Evolutionary conservation across 2,888 invertebrate species (phyloP).

Genomic region (Hedya salicella): DNA sequence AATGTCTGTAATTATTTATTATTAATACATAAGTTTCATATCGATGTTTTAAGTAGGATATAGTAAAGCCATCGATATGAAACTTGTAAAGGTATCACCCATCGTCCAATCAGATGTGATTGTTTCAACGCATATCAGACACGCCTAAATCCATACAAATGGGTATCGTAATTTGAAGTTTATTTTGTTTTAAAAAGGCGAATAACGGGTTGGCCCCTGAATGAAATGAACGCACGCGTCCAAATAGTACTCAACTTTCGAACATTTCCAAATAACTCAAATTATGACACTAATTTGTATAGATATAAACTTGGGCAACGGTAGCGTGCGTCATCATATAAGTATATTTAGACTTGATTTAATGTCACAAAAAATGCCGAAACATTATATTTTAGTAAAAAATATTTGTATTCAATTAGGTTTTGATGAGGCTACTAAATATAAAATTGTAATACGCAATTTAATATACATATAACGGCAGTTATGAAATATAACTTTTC

Average conservation of each 20-base stretch:
- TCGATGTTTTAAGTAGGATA: too few species aligned
- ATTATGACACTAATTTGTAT: neutral
- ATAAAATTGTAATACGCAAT: too few species aligned
- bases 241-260: too few species aligned
- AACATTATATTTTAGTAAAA: too few species aligned
- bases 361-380: neutral
- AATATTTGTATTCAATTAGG: neutral
- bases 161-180: neutral
- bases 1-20: too few species aligned
- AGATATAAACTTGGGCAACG: neutral
- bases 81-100: too few species aligned
- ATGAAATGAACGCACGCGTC: neutral
- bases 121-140: neutral
- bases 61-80: too few species aligned
- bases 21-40: too few species aligned
- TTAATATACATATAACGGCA: too few species aligned
- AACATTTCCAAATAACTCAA: too few species aligned
- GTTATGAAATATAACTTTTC: too few species aligned
- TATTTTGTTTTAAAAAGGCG: neutral
- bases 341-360: neutral
- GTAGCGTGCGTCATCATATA: neutral
- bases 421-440: neutral
- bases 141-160: neutral
- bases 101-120: too few species aligned
- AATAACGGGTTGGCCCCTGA: neutral